Evolutionary conservation across 2,113 vertebrate genomes (phyloP).

Genomic region (Ramphastos sulfuratus): DNA sequence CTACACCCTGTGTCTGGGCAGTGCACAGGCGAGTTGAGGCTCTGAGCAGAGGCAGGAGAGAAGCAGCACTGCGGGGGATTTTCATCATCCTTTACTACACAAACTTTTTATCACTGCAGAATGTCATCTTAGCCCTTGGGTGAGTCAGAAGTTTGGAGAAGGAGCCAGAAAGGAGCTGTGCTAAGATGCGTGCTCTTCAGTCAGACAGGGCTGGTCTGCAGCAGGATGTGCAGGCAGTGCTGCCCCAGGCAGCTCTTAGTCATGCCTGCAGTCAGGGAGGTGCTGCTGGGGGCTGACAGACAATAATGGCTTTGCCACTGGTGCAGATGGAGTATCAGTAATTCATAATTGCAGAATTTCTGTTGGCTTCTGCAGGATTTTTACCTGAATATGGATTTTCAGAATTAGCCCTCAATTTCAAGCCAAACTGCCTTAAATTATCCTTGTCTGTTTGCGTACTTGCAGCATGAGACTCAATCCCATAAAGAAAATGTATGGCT

Average conservation of each 20-base stretch:
- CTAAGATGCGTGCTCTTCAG: background rate
- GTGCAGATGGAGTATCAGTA: background rate
- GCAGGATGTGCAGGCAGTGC: background rate
- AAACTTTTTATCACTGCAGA: background rate
- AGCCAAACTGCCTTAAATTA: background rate
- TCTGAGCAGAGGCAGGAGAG: background rate
- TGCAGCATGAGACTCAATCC: background rate
- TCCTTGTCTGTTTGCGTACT: background rate
- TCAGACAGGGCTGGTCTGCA: background rate
- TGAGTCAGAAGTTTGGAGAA: slow-evolving; percentile 32
- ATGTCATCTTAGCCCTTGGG: background rate
- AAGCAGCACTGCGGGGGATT: background rate
- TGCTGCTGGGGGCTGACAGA: background rate
- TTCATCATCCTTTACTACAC: background rate
- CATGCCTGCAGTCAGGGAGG: background rate
- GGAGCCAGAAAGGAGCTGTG: background rate
- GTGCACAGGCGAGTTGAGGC: too few relatives aligned
- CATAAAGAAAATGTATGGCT: background rate
- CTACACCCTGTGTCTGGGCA: accelerated
- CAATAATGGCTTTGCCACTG: background rate
- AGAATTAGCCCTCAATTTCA: background rate
- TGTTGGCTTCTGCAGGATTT: background rate
- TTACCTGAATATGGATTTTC: background rate
- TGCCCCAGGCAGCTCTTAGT: slow-evolving; percentile 25
- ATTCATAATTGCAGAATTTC: background rate